Evolutionary conservation across 2,888 invertebrate genomes (phyloP).

Genomic region (Platycnemis pennipes): DNA sequence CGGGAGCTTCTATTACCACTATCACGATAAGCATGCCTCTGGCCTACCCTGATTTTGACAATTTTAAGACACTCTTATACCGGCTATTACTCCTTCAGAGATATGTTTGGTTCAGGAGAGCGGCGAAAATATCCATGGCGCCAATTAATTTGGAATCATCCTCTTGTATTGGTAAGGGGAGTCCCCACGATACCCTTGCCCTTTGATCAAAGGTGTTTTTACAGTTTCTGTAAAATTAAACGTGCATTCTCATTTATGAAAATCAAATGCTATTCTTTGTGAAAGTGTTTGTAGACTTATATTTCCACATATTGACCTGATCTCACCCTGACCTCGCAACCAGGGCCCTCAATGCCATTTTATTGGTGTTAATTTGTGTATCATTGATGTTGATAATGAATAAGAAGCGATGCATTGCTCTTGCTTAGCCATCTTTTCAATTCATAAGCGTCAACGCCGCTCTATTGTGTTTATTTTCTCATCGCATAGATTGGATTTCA

Average conservation of each 20-base stretch:
- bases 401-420: slow-evolving; percentile 34
- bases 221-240: slow-evolving; percentile 49
- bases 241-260: slow-evolving; percentile 37
- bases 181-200: background rate
- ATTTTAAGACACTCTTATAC: background rate
- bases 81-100: slow-evolving; percentile 44
- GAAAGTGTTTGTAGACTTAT: slow-evolving; percentile 45
- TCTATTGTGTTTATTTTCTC: slow-evolving; percentile 3
- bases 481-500: slow-evolving; percentile 61
- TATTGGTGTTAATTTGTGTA: slow-evolving; percentile 64
- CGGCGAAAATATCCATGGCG: slow-evolving; percentile 52
- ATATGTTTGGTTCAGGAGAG: slow-evolving; percentile 61
- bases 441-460: slow-evolving; percentile 62
- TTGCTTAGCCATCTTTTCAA: slow-evolving; percentile 40
- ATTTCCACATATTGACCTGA: background rate
- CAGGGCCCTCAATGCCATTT: slow-evolving; percentile 13
- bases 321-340: background rate
- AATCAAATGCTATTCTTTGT: slow-evolving; percentile 37
- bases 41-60: slow-evolving; percentile 63
- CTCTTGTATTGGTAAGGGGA: background rate
- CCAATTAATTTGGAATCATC: slow-evolving; percentile 34
- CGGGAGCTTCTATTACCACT: background rate
- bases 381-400: slow-evolving; percentile 55
- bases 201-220: slow-evolving; percentile 43
- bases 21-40: slow-evolving; percentile 42